phyloP scores from a whole-genome alignment of 1,140 invertebrate species.

The Hermetia illucens region DNA sequence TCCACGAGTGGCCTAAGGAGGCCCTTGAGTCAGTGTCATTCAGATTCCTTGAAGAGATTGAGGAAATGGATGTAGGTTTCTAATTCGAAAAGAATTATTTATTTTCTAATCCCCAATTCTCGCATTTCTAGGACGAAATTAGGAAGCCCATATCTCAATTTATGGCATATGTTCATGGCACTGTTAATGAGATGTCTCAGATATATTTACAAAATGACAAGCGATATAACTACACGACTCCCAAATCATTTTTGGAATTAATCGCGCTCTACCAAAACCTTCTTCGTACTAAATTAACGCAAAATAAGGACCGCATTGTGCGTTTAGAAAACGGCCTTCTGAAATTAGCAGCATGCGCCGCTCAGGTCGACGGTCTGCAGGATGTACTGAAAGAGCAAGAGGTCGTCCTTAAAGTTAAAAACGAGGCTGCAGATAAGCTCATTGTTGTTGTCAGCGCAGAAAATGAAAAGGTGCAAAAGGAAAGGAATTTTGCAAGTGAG shows the following conservation, averaged over 20 bases:
- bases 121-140: slow-evolving; percentile 26
- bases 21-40: slow-evolving; percentile 79
- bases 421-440: slow-evolving; percentile 79
- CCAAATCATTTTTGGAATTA: slow-evolving; percentile 91
- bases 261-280: slow-evolving; percentile 78
- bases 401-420: slow-evolving; percentile 73
- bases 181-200: slow-evolving; percentile 75
- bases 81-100: no score
- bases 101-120: no score
- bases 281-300: slow-evolving; percentile 58
- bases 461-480: slow-evolving; percentile 76
- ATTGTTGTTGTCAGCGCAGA: slow-evolving; percentile 80
- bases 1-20: slow-evolving; percentile 89
- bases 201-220: slow-evolving; percentile 72
- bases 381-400: slow-evolving; percentile 76
- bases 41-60: slow-evolving; percentile 64
- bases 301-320: slow-evolving; percentile 62
- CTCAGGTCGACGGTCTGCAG: slow-evolving; percentile 52
- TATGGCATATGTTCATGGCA: slow-evolving; percentile 81
- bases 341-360: slow-evolving; percentile 67
- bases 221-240: slow-evolving; percentile 92
- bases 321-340: slow-evolving; percentile 77
- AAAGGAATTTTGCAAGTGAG: slow-evolving; percentile 65
- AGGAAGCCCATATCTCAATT: slow-evolving; percentile 61
- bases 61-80: slow-evolving; percentile 44